phyloP scores from a whole-genome alignment of 2,113 vertebrate species.

The Trogon surrucura region DNA sequence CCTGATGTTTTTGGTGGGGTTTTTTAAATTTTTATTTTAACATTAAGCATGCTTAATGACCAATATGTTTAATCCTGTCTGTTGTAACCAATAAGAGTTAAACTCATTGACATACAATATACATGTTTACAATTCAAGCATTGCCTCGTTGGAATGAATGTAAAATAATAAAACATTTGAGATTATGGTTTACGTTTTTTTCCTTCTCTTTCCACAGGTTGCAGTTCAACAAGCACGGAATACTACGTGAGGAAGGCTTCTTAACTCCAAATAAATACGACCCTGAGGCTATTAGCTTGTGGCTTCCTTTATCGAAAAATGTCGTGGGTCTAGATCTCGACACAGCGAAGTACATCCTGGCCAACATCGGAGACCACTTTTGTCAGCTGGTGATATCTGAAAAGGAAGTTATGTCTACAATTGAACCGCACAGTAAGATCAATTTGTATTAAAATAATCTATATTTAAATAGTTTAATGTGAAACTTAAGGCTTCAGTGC shows the following conservation, averaged over 20 bases:
- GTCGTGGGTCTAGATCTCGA: slow-evolving; percentile 80
- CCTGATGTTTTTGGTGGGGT: not conserved
- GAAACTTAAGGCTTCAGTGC: not conserved
- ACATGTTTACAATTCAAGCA: not conserved
- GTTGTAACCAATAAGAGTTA: not conserved
- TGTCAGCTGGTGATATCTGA: slow-evolving; percentile 84
- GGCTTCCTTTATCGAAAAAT: slow-evolving; percentile 77
- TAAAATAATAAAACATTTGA: not conserved
- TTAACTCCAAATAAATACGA: slow-evolving; percentile 82
- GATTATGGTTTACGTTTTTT: not conserved
- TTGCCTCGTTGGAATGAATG: not conserved
- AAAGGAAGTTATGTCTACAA: slow-evolving; percentile 82
- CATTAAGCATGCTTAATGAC: not conserved
- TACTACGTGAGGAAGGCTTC: slow-evolving; percentile 82
- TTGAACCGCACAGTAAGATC: slow-evolving; percentile 83
- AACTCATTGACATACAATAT: not conserved
- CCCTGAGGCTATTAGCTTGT: slow-evolving; percentile 79
- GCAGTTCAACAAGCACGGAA: slow-evolving; percentile 81
- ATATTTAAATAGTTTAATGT: not conserved
- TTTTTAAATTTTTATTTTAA: not conserved
- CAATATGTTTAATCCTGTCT: not conserved
- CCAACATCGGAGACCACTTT: slow-evolving; percentile 85
- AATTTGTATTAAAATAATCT: not conserved
- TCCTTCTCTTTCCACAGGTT: slow-evolving; percentile 50
- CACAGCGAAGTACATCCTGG: slow-evolving; percentile 83